Base-by-base conservation (phyloP, 2,888 invertebrate species). In the Steinernema hermaphroditum region DNA sequence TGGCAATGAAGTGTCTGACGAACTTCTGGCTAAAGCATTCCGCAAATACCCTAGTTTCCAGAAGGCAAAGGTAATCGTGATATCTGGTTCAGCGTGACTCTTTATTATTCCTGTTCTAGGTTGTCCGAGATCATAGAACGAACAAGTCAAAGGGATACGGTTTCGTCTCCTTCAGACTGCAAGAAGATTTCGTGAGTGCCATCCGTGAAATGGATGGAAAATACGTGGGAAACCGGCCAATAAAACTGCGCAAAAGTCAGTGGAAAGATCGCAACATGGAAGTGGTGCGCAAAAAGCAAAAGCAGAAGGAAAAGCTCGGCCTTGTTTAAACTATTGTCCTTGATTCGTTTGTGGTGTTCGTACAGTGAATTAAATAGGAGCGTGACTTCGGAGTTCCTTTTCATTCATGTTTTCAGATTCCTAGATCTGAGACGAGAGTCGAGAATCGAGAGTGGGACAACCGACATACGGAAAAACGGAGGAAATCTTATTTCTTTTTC, bases 131-230 rank as follows among this genome's bases (percentile, higher is more conserved):
- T 88, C 95, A 95, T 86, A 90, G 96, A 44, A 94, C 95, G 0
- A 96, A 96, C 87, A 98, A 98, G 88, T 96, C 95, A 78, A 96
- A 96, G 89, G 98, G 98, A 0, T 98, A 95, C 87, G 98, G 98
- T 0, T 98, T 98, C 88, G 94, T 97, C 78, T 96, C 96, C 85
- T 98, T 98, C 88, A 94, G 93, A 85, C 78, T 80, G 27, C 82
- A 85, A 43, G 85, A 85, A 70, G 83, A 98, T 88, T 98, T 97
- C 87, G 95, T 95, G 71, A 92, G 93, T 83, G 98, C 98, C 9
- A 97, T 97, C 93, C 93, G 96, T 86, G 98, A 99, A 90, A 95
- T 98, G 94, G 97, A 99, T 88, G 98, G 97, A 22, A 92, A 96
- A 74, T 99, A 99, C 88, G 98, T 99, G 0, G 98, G 98, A 74